phyloP scores from a whole-genome alignment of 23 tunicate species.

The Clavelina lepadiformis region DNA sequence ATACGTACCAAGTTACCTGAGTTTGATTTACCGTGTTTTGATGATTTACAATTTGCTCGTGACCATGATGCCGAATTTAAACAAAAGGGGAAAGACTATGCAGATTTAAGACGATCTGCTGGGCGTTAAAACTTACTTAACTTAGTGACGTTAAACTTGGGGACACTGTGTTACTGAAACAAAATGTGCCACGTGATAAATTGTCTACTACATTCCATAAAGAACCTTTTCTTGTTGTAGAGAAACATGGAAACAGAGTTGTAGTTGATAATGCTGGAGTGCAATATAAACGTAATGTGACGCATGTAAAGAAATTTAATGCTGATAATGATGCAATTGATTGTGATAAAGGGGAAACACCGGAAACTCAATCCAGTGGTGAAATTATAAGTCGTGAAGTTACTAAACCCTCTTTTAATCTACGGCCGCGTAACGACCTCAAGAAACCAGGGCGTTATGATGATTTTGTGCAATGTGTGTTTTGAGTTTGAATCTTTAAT shows the following conservation, averaged over 20 bases:
- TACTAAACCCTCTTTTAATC: no score
- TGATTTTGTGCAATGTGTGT: no score
- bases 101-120: slow-evolving; percentile 7
- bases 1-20: slow-evolving; percentile 7
- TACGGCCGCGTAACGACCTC: no score
- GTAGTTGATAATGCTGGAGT: not conserved
- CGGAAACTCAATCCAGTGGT: no score
- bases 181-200: not conserved
- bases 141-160: not conserved
- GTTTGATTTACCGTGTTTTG: not conserved
- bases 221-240: not conserved
- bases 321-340: no score
- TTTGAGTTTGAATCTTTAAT: no score
- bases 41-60: no score
- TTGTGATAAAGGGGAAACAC: no score
- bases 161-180: slow-evolving; percentile 3
- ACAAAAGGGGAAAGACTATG: slow-evolving; percentile 1
- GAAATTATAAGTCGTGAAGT: no score
- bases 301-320: slow-evolving; percentile 1
- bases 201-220: not conserved
- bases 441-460: no score
- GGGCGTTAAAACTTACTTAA: no score
- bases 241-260: slow-evolving; percentile 1
- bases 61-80: no score
- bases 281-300: slow-evolving; percentile 1